These are phyloP conservation scores for Helleia helle DNA, from an alignment of 2,888 invertebrate species.

Conservation along the genomic window DNA sequence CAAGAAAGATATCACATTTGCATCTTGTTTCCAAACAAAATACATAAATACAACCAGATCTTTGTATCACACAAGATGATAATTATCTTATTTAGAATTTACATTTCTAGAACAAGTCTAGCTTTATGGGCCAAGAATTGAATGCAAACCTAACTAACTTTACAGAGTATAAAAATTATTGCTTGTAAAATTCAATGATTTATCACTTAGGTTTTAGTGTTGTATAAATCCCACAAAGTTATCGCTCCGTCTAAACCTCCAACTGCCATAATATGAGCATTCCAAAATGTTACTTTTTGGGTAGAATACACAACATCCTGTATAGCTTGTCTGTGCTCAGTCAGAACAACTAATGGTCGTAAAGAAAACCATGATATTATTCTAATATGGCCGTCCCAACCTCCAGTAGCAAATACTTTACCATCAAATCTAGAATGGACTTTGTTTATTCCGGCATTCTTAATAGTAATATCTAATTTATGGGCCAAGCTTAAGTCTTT, in stretches of 20 bases:
- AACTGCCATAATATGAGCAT: constrained; percentile 85
- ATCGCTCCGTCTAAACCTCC: constrained; percentile 83
- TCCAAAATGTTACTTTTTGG: constrained; percentile 78
- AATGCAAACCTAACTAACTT: constrained; percentile 1
- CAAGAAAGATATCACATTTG: too few relatives aligned
- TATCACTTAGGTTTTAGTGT: constrained; percentile 52
- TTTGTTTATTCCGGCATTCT: constrained; percentile 82
- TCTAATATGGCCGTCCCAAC: constrained; percentile 84
- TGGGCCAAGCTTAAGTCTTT: constrained; percentile 70
- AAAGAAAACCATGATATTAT: constrained; percentile 86
- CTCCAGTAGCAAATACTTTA: constrained; percentile 82
- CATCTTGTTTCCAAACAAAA: too few relatives aligned
- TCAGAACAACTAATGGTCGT: constrained; percentile 80
- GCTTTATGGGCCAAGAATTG: too few relatives aligned
- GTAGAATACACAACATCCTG: constrained; percentile 82
- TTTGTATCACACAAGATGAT: too few relatives aligned
- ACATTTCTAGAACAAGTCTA: too few relatives aligned
- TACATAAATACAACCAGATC: too few relatives aligned
- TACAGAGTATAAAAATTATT: too few relatives aligned
- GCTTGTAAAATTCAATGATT: too few relatives aligned
- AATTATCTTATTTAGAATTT: too few relatives aligned
- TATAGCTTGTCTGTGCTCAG: constrained; percentile 80
- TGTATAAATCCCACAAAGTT: constrained; percentile 87
- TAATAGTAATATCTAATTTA: constrained; percentile 77
- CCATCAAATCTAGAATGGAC: constrained; percentile 79